Evolutionary conservation across 1,140 invertebrate genomes (phyloP).

Genomic region (Sesamia nonagrioides): DNA sequence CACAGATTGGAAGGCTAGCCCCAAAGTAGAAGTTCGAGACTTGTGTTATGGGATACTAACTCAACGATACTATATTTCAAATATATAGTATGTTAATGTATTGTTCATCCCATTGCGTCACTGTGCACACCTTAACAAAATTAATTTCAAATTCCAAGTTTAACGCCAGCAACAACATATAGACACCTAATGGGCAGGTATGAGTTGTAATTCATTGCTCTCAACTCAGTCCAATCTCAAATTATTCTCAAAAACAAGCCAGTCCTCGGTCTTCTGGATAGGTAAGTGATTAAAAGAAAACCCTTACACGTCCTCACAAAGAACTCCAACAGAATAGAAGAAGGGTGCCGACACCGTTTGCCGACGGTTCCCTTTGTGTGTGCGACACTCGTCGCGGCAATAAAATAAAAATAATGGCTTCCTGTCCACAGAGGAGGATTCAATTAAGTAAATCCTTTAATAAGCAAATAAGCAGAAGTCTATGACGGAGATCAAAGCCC

Average conservation of each 20-base stretch:
- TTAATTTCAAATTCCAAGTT: no score
- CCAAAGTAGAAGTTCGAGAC: no score
- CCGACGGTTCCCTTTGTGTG: slow-evolving; percentile 26
- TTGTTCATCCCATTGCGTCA: no score
- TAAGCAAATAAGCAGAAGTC: slow-evolving; percentile 73
- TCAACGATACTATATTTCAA: no score
- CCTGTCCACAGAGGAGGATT: slow-evolving; percentile 62
- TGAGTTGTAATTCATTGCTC: background rate
- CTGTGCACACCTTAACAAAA: no score
- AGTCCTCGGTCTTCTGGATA: background rate
- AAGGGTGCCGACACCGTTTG: slow-evolving; percentile 6
- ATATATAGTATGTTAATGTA: no score
- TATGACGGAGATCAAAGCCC: slow-evolving; percentile 71
- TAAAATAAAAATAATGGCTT: slow-evolving; percentile 62
- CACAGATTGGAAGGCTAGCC: no score
- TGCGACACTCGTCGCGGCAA: slow-evolving; percentile 41
- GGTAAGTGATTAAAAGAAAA: slow-evolving; percentile 26
- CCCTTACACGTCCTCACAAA: background rate
- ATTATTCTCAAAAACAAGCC: background rate
- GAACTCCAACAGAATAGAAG: background rate
- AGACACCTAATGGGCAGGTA: no score
- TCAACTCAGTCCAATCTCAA: background rate
- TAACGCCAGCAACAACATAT: no score
- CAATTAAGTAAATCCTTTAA: slow-evolving; percentile 74
- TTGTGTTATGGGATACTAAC: no score